Evolutionary conservation across 2,888 invertebrate species (phyloP), one percentile per base, ranked within the genome.

Genomic region (Corythucha ciliata): DNA sequence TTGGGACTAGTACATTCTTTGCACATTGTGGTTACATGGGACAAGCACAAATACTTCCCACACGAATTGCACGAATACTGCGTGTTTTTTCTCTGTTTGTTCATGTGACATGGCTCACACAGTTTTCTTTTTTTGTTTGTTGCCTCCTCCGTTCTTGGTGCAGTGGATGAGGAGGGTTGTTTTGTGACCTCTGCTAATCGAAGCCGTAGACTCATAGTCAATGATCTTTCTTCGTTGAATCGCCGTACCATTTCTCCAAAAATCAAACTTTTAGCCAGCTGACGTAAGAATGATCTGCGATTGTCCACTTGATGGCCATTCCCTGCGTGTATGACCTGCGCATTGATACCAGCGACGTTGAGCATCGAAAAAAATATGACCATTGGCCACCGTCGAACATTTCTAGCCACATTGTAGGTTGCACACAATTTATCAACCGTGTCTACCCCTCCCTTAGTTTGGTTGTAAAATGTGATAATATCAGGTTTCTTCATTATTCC

Each of bases 271-370:
- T 44, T 49, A 24, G 37, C 47, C 14, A 54, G 33, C 25, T 54
- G 18, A 14, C 40, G 29, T 20, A 54, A 36, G 24, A 54, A 54
- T 14, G 48, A 39, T 27, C 50, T 14, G 26, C 50, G 36, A 26
- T 46, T 25, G 22, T 24, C 29, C 34, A 32, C 32, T n/a, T 22
- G 37, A 14, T 34, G 16, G 34, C 18, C 34, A 18, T 22, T 34
- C 18, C 34, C 34, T 16, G 34, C 18, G 22, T 40, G 20, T 40
- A 40, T 40, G n/a, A 40, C 40, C 22, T 40, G 12, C 36, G 59
- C 54, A 50, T 63, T 62, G 20, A 61, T 61, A 20, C 58, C 61
- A 21, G 60, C 53, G 41, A 61, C 56, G 54, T 60, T 58, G 51
- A 62, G 41, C 37, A 60, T 51, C 14, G 45, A 36, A 49, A 52